Evolutionary conservation across 2,888 invertebrate genomes (phyloP).

Genomic region (Aphelenchoides bicaudatus): DNA sequence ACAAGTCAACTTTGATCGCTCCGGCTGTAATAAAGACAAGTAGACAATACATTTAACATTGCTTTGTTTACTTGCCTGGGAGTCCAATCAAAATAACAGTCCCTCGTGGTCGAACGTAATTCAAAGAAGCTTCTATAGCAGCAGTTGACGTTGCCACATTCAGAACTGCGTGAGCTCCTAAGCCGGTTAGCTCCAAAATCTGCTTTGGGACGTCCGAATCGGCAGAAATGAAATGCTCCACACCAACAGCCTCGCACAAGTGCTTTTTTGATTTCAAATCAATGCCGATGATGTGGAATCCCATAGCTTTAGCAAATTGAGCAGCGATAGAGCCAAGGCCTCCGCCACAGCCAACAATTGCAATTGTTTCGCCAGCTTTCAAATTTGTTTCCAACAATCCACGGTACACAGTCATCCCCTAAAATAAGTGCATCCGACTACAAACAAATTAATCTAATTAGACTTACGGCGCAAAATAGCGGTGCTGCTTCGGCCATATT

Average conservation of each 20-base stretch:
- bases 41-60: no score
- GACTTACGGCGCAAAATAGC: slow-evolving; percentile 36
- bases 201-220: slow-evolving; percentile 1
- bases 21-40: slow-evolving; percentile 2
- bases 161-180: slow-evolving; percentile 33
- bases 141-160: slow-evolving; percentile 29
- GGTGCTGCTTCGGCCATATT: slow-evolving; percentile 39
- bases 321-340: slow-evolving; percentile 41
- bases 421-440: not conserved
- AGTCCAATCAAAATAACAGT: slow-evolving; percentile 33
- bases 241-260: slow-evolving; percentile 26
- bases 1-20: slow-evolving; percentile 21
- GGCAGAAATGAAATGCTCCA: slow-evolving; percentile 32
- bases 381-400: slow-evolving; percentile 39
- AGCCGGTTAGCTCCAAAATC: slow-evolving; percentile 27
- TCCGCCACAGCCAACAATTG: slow-evolving; percentile 41
- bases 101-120: slow-evolving; percentile 30
- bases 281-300: slow-evolving; percentile 38
- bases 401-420: slow-evolving; percentile 42
- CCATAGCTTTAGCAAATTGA: slow-evolving; percentile 44
- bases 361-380: slow-evolving; percentile 38
- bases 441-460: no score
- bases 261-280: slow-evolving; percentile 30
- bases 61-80: slow-evolving; percentile 24
- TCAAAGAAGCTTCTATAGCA: slow-evolving; percentile 27